These are phyloP conservation scores for Ectropis crepuscularia DNA, from an alignment of 2,888 invertebrate genomes.

Conservation along the genomic window DNA sequence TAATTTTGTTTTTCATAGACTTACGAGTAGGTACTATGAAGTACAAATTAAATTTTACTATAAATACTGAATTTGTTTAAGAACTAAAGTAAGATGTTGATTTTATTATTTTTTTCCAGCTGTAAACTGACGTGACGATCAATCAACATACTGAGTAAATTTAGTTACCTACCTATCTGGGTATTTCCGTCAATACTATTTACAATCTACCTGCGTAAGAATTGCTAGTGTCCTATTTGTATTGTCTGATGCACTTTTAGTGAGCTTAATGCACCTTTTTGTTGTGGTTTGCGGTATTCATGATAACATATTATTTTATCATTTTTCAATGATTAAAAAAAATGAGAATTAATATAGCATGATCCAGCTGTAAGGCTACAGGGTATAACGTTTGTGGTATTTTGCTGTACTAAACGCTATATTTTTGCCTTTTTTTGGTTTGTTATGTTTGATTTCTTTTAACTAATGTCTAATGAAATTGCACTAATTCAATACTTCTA, in stretches of 20 bases:
- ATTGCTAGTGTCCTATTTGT: slow-evolving; percentile 19
- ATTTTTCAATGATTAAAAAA: too few relatives aligned
- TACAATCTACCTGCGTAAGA: slow-evolving; percentile 28
- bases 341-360: too few relatives aligned
- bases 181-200: slow-evolving; percentile 16
- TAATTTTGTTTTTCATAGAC: too few relatives aligned
- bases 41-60: neutral
- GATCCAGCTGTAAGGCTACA: too few relatives aligned
- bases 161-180: neutral
- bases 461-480: too few relatives aligned
- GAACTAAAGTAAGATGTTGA: slow-evolving; percentile 5
- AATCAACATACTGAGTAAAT: slow-evolving; percentile 22
- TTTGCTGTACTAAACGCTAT: slow-evolving; percentile 5
- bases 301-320: slow-evolving; percentile 9
- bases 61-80: slow-evolving; percentile 1
- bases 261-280: slow-evolving; percentile 26
- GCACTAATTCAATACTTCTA: slow-evolving; percentile 4
- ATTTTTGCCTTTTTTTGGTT: too few relatives aligned
- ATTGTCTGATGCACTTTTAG: slow-evolving; percentile 12
- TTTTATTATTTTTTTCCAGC: slow-evolving; percentile 15
- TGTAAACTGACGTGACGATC: slow-evolving; percentile 25
- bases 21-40: neutral
- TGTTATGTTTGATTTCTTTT: too few relatives aligned
- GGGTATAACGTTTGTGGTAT: neutral
- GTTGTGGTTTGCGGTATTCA: slow-evolving; percentile 21